Base-by-base conservation (phyloP, 2,888 invertebrate genomes). In the Hyposoter dolosus region DNA sequence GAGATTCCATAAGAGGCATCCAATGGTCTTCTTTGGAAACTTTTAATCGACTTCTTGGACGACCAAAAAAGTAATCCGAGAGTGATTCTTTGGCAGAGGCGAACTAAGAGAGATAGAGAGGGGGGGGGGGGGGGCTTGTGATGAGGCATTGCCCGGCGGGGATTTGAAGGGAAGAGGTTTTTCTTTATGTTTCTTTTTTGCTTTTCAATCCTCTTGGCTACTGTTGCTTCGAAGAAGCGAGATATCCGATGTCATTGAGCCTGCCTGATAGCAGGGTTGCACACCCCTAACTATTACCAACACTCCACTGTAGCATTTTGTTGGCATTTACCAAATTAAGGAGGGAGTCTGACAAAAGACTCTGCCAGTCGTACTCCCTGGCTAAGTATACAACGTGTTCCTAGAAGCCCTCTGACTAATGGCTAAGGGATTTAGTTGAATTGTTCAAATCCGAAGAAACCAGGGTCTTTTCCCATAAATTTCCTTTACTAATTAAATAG, bases 281-380 rank as follows among this genome's bases (percentile, higher is more conserved):
- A 65, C 75, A 68, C 79, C 72, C 82, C 78, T 82, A 66, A 43
- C 89, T 85, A 88, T 88, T 87, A 86, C 82, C 78, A 80, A 80
- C 83, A 83, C 84, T 86, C 60, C 74, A 17, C 68, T 86, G 90
- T 91, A 92, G 90, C 91, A 91, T 92, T 93, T 92, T 91, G 91
- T 90, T 92, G 91, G 92, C 91, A 93, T 93, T 93, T 92, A 92
- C 91, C 89, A 92, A 93, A 93, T 93, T 93, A 92, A 92, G 91
- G 88, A 89, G 89, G 90, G 90, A 85, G 88, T 77, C 84, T 72
- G 68, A 90, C 90, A 91, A 91, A 91, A 88, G 89, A 32, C 69
- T 84, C 79, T 68, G 75, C 50, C 56, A 45, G 81, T 79, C 32
- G 17, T 53, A 28, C 43, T 43, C 23, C 77, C 12, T 3, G 32